Percentiles rank a stretch among this genome's conserved stretches.
These are phyloP conservation scores for Coelopa pilipes DNA, from an alignment of 2,888 invertebrate genomes.

Conservation along the genomic window DNA sequence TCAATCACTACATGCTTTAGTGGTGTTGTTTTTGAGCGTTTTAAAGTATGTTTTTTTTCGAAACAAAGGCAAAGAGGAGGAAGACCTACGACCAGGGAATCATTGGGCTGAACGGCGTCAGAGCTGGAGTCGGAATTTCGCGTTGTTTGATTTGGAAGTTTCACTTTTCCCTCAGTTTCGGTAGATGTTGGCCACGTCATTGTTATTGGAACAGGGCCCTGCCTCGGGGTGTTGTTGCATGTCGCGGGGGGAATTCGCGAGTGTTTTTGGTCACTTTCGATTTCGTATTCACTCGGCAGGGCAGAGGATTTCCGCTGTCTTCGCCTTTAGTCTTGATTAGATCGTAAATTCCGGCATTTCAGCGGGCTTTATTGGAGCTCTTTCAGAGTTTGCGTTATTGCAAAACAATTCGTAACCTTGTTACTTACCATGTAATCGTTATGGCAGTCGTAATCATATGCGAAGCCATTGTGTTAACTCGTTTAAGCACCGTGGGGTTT, in stretches of 20 bases:
- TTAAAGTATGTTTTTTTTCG: constrained; percentile 7
- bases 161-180: constrained; percentile 41
- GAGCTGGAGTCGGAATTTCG: constrained; percentile 26
- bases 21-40: not conserved
- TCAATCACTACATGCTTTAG: constrained; percentile 19
- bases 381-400: not conserved
- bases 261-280: constrained; percentile 42
- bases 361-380: not conserved
- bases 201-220: no score
- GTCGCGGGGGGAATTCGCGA: not conserved
- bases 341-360: constrained; percentile 4
- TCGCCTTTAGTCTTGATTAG: constrained; percentile 43
- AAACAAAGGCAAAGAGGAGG: not conserved
- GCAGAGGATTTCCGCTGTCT: constrained; percentile 55
- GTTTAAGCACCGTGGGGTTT: no score
- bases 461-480: no score
- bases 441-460: no score
- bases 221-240: no score
- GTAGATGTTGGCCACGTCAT: not conserved
- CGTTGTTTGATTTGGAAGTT: constrained; percentile 33
- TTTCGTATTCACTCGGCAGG: constrained; percentile 41
- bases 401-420: no score
- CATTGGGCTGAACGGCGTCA: constrained; percentile 44
- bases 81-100: constrained; percentile 30
- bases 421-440: no score